Conservation (phyloP, 2,888 invertebrate species). For the Orchestes rusci region DNA sequence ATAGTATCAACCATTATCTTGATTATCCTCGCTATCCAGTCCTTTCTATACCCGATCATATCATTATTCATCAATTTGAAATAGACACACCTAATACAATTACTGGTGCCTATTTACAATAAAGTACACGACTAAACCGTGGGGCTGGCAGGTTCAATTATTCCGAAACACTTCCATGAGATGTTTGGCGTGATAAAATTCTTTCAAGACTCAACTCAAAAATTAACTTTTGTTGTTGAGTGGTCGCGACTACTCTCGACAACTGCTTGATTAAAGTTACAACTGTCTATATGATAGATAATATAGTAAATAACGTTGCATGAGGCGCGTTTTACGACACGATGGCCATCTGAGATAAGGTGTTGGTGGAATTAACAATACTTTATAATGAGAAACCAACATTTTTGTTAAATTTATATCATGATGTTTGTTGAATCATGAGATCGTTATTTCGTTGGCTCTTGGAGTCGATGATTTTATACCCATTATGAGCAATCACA, state of each 20-base stretch:
- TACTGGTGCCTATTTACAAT: constrained; percentile 22
- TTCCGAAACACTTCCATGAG: constrained; percentile 18
- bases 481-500: too few relatives aligned
- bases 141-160: constrained; percentile 23
- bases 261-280: constrained; percentile 17
- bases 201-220: constrained; percentile 14
- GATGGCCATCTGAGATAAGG: constrained; percentile 10
- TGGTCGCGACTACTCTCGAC: constrained; percentile 7
- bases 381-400: constrained; percentile 14
- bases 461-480: too few relatives aligned
- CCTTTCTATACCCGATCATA: too few relatives aligned
- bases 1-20: too few relatives aligned
- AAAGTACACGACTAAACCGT: constrained; percentile 23
- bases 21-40: too few relatives aligned
- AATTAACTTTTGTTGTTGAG: constrained; percentile 16
- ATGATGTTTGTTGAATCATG: too few relatives aligned
- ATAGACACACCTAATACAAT: constrained; percentile 23
- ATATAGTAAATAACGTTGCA: constrained; percentile 16
- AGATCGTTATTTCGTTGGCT: too few relatives aligned
- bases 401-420: too few relatives aligned
- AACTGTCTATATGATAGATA: constrained; percentile 12
- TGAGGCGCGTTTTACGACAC: constrained; percentile 14
- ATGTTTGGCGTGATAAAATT: constrained; percentile 17
- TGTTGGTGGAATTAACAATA: constrained; percentile 14
- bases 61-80: constrained; percentile 14